These are phyloP conservation scores for Pogoniulus pusillus DNA, from an alignment of 2,797 vertebrate genomes.

Conservation along the genomic window DNA sequence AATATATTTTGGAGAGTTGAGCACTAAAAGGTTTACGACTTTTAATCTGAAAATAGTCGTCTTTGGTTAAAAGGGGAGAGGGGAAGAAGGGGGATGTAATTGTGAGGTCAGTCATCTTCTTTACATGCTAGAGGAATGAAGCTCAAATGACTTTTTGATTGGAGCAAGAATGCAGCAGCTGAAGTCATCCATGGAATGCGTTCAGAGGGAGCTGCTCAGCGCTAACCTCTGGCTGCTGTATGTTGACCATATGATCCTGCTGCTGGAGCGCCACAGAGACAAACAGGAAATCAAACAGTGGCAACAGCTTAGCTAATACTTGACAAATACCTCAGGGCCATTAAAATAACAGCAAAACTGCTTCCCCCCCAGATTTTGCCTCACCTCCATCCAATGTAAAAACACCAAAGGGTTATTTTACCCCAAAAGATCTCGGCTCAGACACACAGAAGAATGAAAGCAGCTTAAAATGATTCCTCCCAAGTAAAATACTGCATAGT, in stretches of 20 bases:
- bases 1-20: conserved; percentile 12
- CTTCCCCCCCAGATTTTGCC: conserved; percentile 39
- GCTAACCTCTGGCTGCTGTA: conserved; percentile 41
- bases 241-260: conserved; percentile 59
- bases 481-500: background rate
- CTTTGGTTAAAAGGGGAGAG: background rate
- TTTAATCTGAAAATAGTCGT: conserved; percentile 49
- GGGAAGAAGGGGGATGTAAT: conserved; percentile 11
- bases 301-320: conserved; percentile 58
- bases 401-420: background rate
- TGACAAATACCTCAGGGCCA: conserved; percentile 50
- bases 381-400: background rate
- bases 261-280: conserved; percentile 44
- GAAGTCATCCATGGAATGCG: conserved; percentile 9
- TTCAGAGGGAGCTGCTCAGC: conserved; percentile 30
- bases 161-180: conserved; percentile 16
- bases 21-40: conserved; percentile 43
- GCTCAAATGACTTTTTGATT: conserved; percentile 38
- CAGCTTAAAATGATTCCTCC: background rate
- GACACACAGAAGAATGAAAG: background rate
- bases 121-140: conserved; percentile 40
- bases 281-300: conserved; percentile 67
- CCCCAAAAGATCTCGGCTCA: background rate
- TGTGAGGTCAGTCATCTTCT: conserved; percentile 19
- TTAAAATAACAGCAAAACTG: conserved; percentile 48